Percentiles rank a stretch among this genome's conserved stretches.
Evolutionary conservation across 2,888 invertebrate genomes (phyloP).

Genomic region (Amiota minor): DNA sequence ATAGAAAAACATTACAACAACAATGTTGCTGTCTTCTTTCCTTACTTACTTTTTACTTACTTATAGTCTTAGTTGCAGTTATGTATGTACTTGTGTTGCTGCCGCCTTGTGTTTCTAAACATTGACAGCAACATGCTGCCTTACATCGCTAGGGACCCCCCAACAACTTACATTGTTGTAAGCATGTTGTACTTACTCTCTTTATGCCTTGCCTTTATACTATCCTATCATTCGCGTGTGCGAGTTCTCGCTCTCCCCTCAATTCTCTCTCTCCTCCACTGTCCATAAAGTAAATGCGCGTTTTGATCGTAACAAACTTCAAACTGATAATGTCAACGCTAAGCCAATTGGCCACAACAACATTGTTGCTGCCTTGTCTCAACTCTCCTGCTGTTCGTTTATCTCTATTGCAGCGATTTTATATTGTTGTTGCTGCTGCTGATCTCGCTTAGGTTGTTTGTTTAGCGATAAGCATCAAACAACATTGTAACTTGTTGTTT

Average conservation of each 20-base stretch:
- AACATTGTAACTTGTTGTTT: conserved; percentile 58
- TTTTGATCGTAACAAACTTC: conserved; percentile 48
- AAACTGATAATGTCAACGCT: conserved; percentile 67
- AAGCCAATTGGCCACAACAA: conserved; percentile 67
- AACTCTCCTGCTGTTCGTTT: conserved; percentile 39
- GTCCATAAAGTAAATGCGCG: conserved; percentile 36
- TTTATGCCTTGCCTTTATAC: too few relatives aligned
- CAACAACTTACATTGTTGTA: neutral
- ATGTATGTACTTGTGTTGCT: neutral
- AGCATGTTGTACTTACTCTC: too few relatives aligned
- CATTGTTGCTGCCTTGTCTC: conserved; percentile 54
- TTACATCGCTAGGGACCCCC: conserved; percentile 27
- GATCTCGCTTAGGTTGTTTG: conserved; percentile 45
- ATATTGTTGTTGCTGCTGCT: neutral
- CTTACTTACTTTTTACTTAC: conserved; percentile 3
- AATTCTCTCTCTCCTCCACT: neutral
- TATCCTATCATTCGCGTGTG: too few relatives aligned
- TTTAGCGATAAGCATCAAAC: conserved; percentile 33
- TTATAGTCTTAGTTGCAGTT: neutral
- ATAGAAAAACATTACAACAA: neutral
- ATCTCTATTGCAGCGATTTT: neutral
- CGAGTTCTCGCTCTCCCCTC: too few relatives aligned
- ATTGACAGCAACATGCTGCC: conserved; percentile 67
- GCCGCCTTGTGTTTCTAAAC: conserved; percentile 36
- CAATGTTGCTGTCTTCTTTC: neutral